Conservation (phyloP, 2,113 vertebrate species). For the Heterotilapia buettikoferi region DNA sequence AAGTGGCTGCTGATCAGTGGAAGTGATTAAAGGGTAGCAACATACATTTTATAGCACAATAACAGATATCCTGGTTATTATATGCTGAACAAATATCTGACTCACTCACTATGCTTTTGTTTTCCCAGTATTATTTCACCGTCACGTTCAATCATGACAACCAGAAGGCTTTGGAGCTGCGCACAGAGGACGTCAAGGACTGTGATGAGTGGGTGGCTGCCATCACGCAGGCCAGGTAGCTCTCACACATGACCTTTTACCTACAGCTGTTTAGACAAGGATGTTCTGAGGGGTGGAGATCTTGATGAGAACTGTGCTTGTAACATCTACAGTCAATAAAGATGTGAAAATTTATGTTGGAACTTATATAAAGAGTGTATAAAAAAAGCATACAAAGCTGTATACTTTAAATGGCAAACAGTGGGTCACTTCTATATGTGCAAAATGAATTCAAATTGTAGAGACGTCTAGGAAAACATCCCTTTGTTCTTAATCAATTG, state of each 20-base stretch:
- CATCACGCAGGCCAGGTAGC: conserved; percentile 91
- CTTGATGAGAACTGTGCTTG: not conserved
- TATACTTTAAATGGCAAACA: not conserved
- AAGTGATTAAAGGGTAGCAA: not conserved
- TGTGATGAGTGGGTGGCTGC: conserved; percentile 96
- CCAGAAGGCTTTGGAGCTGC: conserved; percentile 92
- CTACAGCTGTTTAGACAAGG: not conserved
- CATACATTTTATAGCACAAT: not conserved
- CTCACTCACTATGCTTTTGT: not conserved
- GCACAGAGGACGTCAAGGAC: conserved; percentile 92
- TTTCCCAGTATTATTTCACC: conserved; percentile 89
- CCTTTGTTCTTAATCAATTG: not conserved
- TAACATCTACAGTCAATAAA: not conserved
- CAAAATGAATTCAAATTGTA: not conserved
- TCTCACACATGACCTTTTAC: conserved; percentile 6
- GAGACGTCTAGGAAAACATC: not conserved
- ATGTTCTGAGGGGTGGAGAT: not conserved
- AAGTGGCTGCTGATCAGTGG: not conserved
- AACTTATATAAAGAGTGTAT: not conserved
- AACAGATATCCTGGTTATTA: not conserved
- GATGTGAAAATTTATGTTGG: not conserved
- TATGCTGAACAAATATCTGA: not conserved
- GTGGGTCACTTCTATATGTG: not conserved
- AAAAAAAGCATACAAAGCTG: not conserved
- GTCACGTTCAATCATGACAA: conserved; percentile 94